Evolutionary conservation across 2,888 invertebrate species (phyloP).

Genomic region (Smittia aterrima): DNA sequence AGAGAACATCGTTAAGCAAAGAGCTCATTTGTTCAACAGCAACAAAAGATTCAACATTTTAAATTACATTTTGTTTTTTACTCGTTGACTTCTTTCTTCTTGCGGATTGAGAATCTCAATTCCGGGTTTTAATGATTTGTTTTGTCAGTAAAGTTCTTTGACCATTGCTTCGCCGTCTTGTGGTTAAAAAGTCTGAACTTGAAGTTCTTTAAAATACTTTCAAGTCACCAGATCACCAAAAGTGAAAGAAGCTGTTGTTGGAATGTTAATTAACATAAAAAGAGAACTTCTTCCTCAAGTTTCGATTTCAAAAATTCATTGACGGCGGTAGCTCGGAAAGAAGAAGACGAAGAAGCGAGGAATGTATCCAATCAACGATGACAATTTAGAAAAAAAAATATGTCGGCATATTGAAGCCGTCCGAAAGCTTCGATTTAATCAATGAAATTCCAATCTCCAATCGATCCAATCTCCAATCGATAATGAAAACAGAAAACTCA

Average conservation of each 20-base stretch:
- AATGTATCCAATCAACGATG: slow-evolving; percentile 9
- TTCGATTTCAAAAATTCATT: slow-evolving; percentile 7
- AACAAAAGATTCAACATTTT: neutral
- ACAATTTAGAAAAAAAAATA: slow-evolving; percentile 12
- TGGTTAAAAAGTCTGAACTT: too few species aligned
- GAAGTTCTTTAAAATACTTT: too few species aligned
- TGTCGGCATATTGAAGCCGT: neutral
- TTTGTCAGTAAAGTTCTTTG: neutral
- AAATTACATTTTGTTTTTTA: neutral
- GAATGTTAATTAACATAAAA: slow-evolving; percentile 11
- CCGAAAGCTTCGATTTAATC: neutral
- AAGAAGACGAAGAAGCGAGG: slow-evolving; percentile 9
- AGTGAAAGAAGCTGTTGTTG: too few species aligned
- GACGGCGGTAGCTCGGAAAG: neutral
- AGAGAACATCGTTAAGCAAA: too few species aligned
- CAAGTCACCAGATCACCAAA: too few species aligned
- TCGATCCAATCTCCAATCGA: neutral
- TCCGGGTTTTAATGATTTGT: neutral
- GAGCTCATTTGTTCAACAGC: neutral
- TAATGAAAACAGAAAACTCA: neutral
- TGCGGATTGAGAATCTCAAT: neutral
- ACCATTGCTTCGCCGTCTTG: neutral
- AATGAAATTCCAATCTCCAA: slow-evolving; percentile 1
- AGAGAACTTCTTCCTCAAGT: neutral
- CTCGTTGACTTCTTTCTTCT: slow-evolving; percentile 1